phyloP scores from a whole-genome alignment of 1,140 invertebrate genomes.

The Holotrichia oblita region DNA sequence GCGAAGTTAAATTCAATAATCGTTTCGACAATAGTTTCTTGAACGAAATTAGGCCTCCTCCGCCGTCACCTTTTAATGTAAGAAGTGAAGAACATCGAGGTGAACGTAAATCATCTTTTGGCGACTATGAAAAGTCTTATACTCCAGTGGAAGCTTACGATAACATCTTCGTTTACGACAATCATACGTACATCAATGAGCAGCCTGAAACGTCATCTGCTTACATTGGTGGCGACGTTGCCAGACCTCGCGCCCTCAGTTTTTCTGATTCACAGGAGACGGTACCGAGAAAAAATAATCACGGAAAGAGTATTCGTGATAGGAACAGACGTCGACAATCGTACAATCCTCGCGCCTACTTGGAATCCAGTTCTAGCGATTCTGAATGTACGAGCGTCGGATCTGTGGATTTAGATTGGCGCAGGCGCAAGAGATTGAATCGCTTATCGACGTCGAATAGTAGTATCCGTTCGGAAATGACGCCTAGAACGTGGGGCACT shows the following conservation, averaged over 20 bases:
- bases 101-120: conserved; percentile 42
- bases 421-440: conserved; percentile 55
- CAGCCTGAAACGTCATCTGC: conserved; percentile 1
- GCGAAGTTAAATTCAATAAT: conserved; percentile 39
- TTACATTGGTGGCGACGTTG: neutral
- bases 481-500: conserved; percentile 48
- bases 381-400: conserved; percentile 57
- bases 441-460: conserved; percentile 57
- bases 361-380: conserved; percentile 60
- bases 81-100: conserved; percentile 41
- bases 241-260: conserved; percentile 55
- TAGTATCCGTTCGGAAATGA: conserved; percentile 59
- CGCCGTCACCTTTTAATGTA: conserved; percentile 47
- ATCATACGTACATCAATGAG: conserved; percentile 42
- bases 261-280: conserved; percentile 55
- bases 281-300: conserved; percentile 50
- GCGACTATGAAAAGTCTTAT: conserved; percentile 46
- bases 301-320: conserved; percentile 61
- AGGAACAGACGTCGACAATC: conserved; percentile 65
- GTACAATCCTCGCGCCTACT: conserved; percentile 65
- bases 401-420: conserved; percentile 60
- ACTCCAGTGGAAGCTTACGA: conserved; percentile 48
- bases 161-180: conserved; percentile 49
- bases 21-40: conserved; percentile 44
- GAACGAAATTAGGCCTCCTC: conserved; percentile 46